Conservation (phyloP, 2,113 vertebrate genomes). For the Mesocricetus auratus region DNA sequence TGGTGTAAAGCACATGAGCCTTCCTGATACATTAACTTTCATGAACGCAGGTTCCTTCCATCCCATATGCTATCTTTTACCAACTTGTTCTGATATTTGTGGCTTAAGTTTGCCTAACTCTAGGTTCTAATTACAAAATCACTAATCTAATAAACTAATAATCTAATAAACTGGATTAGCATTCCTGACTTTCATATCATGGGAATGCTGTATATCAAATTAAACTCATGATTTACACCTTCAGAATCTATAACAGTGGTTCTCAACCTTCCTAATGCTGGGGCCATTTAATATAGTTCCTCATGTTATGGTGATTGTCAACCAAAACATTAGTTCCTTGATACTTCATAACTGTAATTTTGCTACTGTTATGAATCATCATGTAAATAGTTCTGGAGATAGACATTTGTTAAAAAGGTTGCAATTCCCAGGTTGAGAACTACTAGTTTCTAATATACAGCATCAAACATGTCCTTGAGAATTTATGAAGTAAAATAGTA, state of each 20-base stretch:
- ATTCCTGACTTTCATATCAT: not conserved
- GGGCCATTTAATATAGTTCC: not conserved
- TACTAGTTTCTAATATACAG: not conserved
- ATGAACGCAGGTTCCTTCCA: not conserved
- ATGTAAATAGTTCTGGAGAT: not conserved
- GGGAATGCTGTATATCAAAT: not conserved
- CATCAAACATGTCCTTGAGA: not conserved
- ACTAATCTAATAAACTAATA: not conserved
- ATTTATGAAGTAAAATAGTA: not conserved
- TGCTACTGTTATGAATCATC: not conserved
- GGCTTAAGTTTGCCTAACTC: not conserved
- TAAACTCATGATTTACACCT: not conserved
- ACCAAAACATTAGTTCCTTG: not conserved
- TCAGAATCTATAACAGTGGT: not conserved
- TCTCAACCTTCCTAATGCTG: not conserved
- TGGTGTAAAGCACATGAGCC: not conserved
- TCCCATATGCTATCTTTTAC: not conserved
- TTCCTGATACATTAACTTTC: not conserved
- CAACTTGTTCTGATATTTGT: not conserved
- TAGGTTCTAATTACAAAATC: not conserved
- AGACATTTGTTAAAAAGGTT: not conserved
- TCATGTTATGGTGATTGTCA: not conserved
- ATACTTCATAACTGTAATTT: not conserved
- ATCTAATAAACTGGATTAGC: not conserved
- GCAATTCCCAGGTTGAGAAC: too few species aligned